Base-by-base conservation (phyloP, 2,888 invertebrate species). In the Amblyjoppa fuscipennis region DNA sequence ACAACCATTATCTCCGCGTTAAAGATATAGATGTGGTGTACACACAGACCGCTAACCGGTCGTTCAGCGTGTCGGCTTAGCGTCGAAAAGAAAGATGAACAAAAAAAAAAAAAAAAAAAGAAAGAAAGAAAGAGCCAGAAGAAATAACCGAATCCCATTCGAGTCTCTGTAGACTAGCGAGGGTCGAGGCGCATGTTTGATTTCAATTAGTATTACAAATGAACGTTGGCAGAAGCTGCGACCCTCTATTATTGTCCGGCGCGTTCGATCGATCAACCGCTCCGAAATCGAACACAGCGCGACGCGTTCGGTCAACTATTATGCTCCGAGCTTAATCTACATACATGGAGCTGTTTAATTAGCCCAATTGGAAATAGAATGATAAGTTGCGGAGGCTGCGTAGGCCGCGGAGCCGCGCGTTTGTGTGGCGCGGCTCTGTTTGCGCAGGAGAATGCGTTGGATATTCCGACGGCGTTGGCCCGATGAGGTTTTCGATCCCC, bases 201-300 rank as follows among this genome's bases (percentile, higher is more conserved):
- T 90, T 91, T 91, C 89, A 90, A 90, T 91, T 90, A 91, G 90
- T 90, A 89, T 90, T 89, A 90, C 89, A 90, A 89, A 89, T 89
- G 87, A 87, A 85, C 82, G 88, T 81, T 85, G 69, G 66, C 79
- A 68, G 73, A 86, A 83, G 25, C 74, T 61, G 56, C 61, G 31
- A 56, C 51, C 73, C 82, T 64, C 51, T 66, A 71, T 81, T 84
- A 82, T 86, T 84, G 77, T 86, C 81, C 84, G 66, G 70, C 64
- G 51, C 53, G 78, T 53, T 86, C 64, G 73, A 86, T 81, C 74
- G 77, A 71, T 71, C 84, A 49, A 84, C 78, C 83, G 81, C 81
- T 83, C 73, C 81, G 61, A 20, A 78, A 81, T 81, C 83, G 70
- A 81, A 77, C 76, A 7, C 2, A 1, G 20, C 74, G 38, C 3